Evolutionary conservation across 1,140 invertebrate species (phyloP).

Genomic region (Branchinecta lindahli): DNA sequence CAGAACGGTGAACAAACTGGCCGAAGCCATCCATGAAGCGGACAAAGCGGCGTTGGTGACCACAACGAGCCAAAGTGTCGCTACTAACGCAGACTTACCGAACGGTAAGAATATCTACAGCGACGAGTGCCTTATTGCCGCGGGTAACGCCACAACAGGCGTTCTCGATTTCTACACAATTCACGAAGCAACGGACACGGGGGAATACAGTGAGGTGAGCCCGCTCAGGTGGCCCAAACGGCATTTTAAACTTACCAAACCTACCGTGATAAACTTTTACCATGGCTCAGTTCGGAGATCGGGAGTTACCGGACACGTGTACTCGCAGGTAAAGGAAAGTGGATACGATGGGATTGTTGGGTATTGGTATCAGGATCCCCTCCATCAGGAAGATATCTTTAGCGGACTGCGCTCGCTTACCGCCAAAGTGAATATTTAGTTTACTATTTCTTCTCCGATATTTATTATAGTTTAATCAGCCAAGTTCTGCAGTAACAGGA

Average conservation of each 20-base stretch:
- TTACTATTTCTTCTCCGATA: no score
- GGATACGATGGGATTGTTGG: slow-evolving; percentile 2
- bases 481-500: no score
- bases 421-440: background rate
- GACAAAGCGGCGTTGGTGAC: background rate
- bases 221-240: background rate
- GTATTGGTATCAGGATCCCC: background rate
- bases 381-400: background rate
- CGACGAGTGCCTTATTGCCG: background rate
- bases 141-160: background rate
- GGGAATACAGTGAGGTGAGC: background rate
- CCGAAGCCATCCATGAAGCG: background rate
- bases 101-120: background rate
- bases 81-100: background rate
- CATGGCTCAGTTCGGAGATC: slow-evolving; percentile 2
- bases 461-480: no score
- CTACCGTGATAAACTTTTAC: background rate
- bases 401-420: background rate
- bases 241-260: background rate
- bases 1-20: background rate
- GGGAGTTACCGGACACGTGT: background rate
- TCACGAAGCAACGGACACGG: background rate
- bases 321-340: background rate
- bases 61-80: background rate
- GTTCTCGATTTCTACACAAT: background rate